Evolutionary conservation across 2,113 vertebrate genomes (phyloP), one percentile per base, ranked within the genome.

Genomic region (Pogona vitticeps): DNA sequence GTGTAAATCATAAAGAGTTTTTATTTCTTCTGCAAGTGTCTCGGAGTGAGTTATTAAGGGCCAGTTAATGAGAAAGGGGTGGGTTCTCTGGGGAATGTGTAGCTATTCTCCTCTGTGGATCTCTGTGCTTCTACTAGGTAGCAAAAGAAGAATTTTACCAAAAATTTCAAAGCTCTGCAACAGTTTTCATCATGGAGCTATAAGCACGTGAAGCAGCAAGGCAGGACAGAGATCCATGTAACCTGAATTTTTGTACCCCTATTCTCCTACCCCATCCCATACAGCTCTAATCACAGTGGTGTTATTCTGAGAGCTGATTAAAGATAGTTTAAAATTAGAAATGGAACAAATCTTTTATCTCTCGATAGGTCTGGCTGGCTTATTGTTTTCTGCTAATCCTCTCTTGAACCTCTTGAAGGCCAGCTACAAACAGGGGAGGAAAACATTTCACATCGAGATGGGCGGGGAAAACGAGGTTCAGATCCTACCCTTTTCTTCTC

Each of bases 241-340:
- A n/a, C 38, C 18, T 73, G 36, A 13, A 23, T 42, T 20, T 75
- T 26, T 28, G 38, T 75, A 23, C 72, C 9, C 38, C 71, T 38
- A 6, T 31, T 31, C 18, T 9, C 17, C 75, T 15, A 4, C 31
- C 10, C 40, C 18, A 4, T 28, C 2, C 18, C 76, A 58, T 33
- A 82, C 6, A 23, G 46, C 80, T 42, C 52, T 13, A 18, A 2
- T 31, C 31, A 58, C 14, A 8, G n/a, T 26, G n/a, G 38, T 65
- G 58, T 76, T 42, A 65, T 84, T 65, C 38, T 52, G 42, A 21
- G 65, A 20, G 8, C 38, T 17, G n/a, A 59, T 52, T 76, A 42
- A 38, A 56, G 82, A 15, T 23, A 46, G 83, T 87, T 90, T 94
- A 93, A 94, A 94, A 91, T 94, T 89, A 94, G 90, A 92, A 52